These are phyloP conservation scores for Cygnus olor DNA, from an alignment of 2,797 vertebrate genomes.

Conservation along the genomic window DNA sequence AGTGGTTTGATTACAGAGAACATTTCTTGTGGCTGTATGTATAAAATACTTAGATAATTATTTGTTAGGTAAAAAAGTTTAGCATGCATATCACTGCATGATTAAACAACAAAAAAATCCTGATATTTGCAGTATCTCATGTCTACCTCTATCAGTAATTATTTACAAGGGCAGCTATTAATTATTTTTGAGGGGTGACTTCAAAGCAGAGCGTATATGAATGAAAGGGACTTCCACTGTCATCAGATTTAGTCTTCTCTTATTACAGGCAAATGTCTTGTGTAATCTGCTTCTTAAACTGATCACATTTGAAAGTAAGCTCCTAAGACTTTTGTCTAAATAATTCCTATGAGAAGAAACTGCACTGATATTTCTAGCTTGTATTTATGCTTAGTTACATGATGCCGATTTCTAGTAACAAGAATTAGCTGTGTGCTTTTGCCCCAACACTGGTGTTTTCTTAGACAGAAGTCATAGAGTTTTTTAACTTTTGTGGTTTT, in stretches of 20 bases:
- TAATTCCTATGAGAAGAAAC: neutral
- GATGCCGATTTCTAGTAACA: neutral
- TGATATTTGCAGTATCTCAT: neutral
- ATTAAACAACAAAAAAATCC: conserved; percentile 9
- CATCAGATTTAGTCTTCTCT: neutral
- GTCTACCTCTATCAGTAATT: neutral
- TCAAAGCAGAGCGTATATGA: neutral
- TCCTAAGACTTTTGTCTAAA: neutral
- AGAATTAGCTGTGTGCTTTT: neutral
- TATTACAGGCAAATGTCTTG: neutral
- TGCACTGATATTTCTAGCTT: neutral
- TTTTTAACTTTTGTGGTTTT: neutral
- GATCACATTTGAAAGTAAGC: neutral
- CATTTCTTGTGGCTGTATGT: neutral
- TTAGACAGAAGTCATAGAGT: neutral
- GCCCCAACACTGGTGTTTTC: neutral
- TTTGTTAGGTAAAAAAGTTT: conserved; percentile 11
- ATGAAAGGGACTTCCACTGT: neutral
- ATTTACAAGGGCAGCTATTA: neutral
- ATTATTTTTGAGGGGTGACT: neutral
- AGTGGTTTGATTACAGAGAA: neutral
- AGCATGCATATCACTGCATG: neutral
- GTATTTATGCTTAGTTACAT: neutral
- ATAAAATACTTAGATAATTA: conserved; percentile 12
- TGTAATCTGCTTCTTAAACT: neutral